Evolutionary conservation across 1,140 invertebrate genomes (phyloP), one percentile per base, ranked within the genome.

Genomic region (Drosophila pachea): DNA sequence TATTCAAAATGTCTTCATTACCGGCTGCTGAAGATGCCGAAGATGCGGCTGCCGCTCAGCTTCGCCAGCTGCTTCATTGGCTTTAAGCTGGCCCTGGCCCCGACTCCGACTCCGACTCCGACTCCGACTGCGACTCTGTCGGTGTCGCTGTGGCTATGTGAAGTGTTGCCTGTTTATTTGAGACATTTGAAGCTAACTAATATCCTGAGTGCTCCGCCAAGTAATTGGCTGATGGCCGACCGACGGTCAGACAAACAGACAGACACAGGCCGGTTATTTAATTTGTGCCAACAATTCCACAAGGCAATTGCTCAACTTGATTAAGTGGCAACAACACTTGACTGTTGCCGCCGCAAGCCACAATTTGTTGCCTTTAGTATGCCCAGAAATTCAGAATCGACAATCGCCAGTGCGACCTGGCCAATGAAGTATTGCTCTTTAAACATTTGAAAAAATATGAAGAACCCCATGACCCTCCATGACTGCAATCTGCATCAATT

Each of bases 1-100:
- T 78, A 82, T 81, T 81, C 78, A 82, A 77, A 81, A 81, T 78
- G 78, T 82, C 78, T 82, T 82, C 78, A 82, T 82, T 82, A 81
- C 78, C 71, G 74, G 71, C 65, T 62, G 58, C 74, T 68, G 63
- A 72, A 73, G 68, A 73, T 76, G 68, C 77, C 64, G 22, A 53
- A 35, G 45, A 38, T 42, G 50, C 59, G 43, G 55, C 58, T 53
- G 36, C 16, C 49, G 8, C 4, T 38, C 36, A 9, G 36, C 7
- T 43, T 12, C 40, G 14, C 7, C 54, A 45, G 53, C 59, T 60
- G 55, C 63, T 72, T 72, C 63, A 79, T 79, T 79, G 76, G 68
- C 76, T 79, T 79, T 79, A 79, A 78, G 72, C 62, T 70, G 71
- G 55, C 49, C 32, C 12, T 9, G 31, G 32, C 59, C 61, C 5